These are phyloP conservation scores for Calycopis cecrops DNA, from an alignment of 1,140 invertebrate species.

Conservation along the genomic window DNA sequence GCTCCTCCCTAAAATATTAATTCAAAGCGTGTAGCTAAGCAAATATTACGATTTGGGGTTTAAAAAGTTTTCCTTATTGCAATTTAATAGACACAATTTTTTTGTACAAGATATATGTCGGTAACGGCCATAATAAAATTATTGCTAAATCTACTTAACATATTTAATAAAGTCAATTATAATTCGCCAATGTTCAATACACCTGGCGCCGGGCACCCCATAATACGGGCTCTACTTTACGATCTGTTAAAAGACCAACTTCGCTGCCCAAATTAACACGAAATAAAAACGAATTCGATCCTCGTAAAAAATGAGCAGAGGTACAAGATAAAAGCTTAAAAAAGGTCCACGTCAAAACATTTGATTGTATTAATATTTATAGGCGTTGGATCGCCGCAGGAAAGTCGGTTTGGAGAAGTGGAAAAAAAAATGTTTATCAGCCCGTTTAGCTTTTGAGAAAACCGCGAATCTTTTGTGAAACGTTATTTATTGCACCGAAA, in stretches of 20 bases:
- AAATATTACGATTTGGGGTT: too few relatives aligned
- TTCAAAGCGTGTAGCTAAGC: too few relatives aligned
- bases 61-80: too few relatives aligned
- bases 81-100: too few relatives aligned
- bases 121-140: too few relatives aligned
- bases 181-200: slow-evolving; percentile 37
- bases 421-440: slow-evolving; percentile 70
- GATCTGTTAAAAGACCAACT: slow-evolving; percentile 76
- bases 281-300: slow-evolving; percentile 73
- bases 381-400: slow-evolving; percentile 62
- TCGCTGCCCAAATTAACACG: slow-evolving; percentile 76
- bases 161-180: too few relatives aligned
- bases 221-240: slow-evolving; percentile 61
- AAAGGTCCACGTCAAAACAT: slow-evolving; percentile 74
- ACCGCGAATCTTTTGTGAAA: slow-evolving; percentile 70
- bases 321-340: slow-evolving; percentile 71
- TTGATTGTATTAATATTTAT: slow-evolving; percentile 76
- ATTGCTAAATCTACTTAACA: too few relatives aligned
- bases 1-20: too few relatives aligned
- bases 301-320: slow-evolving; percentile 66
- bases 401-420: slow-evolving; percentile 44
- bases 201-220: slow-evolving; percentile 53
- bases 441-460: slow-evolving; percentile 70
- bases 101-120: too few relatives aligned
- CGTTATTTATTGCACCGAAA: slow-evolving; percentile 69